A percentile compares a stretch with the other conserved stretches of the same genome.
Evolutionary conservation across 2,888 invertebrate species (phyloP).

Genomic region (Dendrolimus pini): DNA sequence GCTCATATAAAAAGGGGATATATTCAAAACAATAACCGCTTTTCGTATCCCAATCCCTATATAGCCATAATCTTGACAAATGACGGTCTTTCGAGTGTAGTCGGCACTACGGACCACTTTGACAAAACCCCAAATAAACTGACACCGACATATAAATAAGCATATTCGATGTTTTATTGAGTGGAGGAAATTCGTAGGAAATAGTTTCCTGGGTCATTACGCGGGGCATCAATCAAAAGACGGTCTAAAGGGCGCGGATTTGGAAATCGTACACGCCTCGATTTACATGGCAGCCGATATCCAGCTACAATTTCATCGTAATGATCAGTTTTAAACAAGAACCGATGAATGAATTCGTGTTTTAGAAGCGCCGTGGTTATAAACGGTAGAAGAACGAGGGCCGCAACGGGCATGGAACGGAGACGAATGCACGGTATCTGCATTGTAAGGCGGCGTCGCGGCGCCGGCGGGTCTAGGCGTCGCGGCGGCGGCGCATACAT

Average conservation of each 20-base stretch:
- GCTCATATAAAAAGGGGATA: constrained; percentile 43
- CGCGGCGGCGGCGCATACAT: constrained; percentile 72
- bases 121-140: constrained; percentile 71
- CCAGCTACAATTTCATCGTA: constrained; percentile 11
- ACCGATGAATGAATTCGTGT: constrained; percentile 31
- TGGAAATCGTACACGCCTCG: constrained; percentile 33
- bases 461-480: constrained; percentile 70
- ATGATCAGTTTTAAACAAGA: constrained; percentile 8
- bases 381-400: constrained; percentile 37
- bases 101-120: constrained; percentile 59
- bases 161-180: constrained; percentile 74
- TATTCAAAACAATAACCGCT: constrained; percentile 72
- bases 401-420: constrained; percentile 31
- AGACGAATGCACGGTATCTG: constrained; percentile 67
- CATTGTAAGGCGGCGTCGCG: constrained; percentile 63
- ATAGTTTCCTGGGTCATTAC: constrained; percentile 73
- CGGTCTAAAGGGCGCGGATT: constrained; percentile 40
- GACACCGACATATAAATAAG: constrained; percentile 68
- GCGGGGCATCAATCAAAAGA: constrained; percentile 67
- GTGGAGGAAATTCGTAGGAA: constrained; percentile 73
- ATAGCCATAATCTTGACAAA: constrained; percentile 73
- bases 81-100: constrained; percentile 66
- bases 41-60: constrained; percentile 68
- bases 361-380: constrained; percentile 17
- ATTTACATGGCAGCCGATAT: constrained; percentile 26